Evolutionary conservation across 2,113 vertebrate genomes (phyloP), one percentile per base, ranked within the genome.

Genomic region (Etheostoma cragini): DNA sequence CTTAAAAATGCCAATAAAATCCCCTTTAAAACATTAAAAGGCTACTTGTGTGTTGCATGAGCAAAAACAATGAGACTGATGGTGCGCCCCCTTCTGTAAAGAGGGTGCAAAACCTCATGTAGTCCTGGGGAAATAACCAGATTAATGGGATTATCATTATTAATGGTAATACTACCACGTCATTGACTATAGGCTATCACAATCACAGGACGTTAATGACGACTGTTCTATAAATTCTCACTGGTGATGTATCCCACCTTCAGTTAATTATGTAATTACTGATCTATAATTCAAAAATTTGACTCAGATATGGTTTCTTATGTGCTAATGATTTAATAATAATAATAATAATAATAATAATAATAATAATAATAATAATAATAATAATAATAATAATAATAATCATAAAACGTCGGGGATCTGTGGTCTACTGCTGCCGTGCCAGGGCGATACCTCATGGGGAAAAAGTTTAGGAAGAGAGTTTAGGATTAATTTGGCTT

Each of bases 71-170:
- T 11, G 6, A 54, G 45, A 33, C 1, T 26, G 14, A 56, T 69
- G 24, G 76, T 79, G 90, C 92, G 90, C 91, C 91, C 91, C 86
- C 91, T 92, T 58, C 86, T 89, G 89, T 86, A 45, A 35, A 42
- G 10, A 42, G 38, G 38, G 38, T 42, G 38, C 38, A 42, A 8
- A 42, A 42, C 38, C 10, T 42, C 38, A 42, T 42, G 38, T 42
- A 42, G 10, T 42, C 38, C 38, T 11, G 14, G n/a, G 7, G 14
- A 52, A 81, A 49, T 13, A 0, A 15, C 1, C 3, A 7, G 8
- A 57, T 47, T 12, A 17, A 58, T 60, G 16, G 10, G 15, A 45
- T 17, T 17, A 6, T 49, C 2, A 22, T 22, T 22, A 54, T 54
- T 54, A 53, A 11, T 66, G 53, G 22, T 10, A n/a, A 5, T 16